Percentiles rank a stretch among this genome's conserved stretches.
Conservation (phyloP, 2,113 vertebrate genomes). For the Channa argus region DNA sequence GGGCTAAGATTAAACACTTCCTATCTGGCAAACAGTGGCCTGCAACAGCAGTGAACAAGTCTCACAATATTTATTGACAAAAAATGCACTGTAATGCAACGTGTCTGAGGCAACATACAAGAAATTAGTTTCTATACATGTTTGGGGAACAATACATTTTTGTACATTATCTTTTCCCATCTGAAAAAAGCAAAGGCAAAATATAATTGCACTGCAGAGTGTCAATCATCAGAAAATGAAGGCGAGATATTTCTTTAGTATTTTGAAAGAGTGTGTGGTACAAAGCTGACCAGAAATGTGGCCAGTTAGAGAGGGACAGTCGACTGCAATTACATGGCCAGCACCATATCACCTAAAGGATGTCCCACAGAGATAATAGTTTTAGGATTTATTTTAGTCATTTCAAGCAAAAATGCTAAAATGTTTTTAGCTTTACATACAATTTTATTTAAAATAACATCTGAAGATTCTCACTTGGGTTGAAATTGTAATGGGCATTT, state of each 20-base stretch:
- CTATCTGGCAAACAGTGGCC: constrained; percentile 65
- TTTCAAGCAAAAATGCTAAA: neutral
- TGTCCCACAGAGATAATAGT: too few relatives aligned
- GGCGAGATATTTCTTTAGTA: neutral
- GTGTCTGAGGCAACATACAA: constrained; percentile 4
- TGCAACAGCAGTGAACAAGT: constrained; percentile 20
- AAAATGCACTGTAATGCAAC: constrained; percentile 16
- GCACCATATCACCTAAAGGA: too few relatives aligned
- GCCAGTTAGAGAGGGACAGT: neutral
- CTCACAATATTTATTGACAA: constrained; percentile 57
- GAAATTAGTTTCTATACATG: neutral
- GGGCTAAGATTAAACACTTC: constrained; percentile 76
- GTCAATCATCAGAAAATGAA: neutral
- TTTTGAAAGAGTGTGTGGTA: neutral
- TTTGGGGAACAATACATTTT: neutral
- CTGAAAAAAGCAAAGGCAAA: neutral
- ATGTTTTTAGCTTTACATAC: neutral
- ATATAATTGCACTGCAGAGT: neutral
- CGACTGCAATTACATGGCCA: too few relatives aligned
- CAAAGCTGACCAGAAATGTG: neutral
- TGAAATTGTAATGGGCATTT: neutral
- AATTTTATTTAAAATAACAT: neutral
- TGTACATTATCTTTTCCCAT: neutral
- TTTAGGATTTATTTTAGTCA: neutral
- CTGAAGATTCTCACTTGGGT: too few relatives aligned